Percentiles rank a stretch among this genome's conserved stretches.
phyloP scores from a whole-genome alignment of 2,888 invertebrate genomes.

The Spisula subtruncata region DNA sequence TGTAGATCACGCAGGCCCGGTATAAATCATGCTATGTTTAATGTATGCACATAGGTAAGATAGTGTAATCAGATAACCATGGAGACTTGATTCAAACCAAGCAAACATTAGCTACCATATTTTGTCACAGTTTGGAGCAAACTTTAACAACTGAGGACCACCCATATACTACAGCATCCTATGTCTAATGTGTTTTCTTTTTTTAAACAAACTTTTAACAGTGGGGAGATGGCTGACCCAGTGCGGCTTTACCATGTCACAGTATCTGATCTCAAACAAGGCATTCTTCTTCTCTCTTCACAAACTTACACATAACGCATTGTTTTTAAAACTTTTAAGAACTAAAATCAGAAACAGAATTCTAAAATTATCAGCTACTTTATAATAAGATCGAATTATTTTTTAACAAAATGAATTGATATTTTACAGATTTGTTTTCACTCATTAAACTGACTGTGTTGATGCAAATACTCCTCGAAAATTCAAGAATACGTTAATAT shows the following conservation, averaged over 20 bases:
- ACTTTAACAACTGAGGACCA: conserved; percentile 46
- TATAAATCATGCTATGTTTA: conserved; percentile 66
- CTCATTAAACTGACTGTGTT: no score
- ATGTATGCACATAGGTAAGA: conserved; percentile 61
- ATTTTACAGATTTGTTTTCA: not conserved
- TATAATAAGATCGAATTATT: not conserved
- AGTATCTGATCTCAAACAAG: not conserved
- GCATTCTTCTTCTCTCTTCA: not conserved
- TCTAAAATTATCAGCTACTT: not conserved
- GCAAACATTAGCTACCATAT: conserved; percentile 44
- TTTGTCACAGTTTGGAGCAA: conserved; percentile 49
- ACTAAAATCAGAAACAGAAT: not conserved
- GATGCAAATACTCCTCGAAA: no score
- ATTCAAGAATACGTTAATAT: no score
- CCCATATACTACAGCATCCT: conserved; percentile 38
- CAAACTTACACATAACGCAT: not conserved
- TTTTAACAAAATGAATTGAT: not conserved
- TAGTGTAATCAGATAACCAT: conserved; percentile 62
- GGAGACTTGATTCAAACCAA: conserved; percentile 51
- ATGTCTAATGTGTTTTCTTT: conserved; percentile 24
- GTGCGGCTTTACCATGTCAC: not conserved
- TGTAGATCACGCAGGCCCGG: conserved; percentile 56
- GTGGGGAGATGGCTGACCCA: not conserved
- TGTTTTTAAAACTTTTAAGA: not conserved
- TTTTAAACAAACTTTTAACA: conserved; percentile 5